Evolutionary conservation across 1,140 invertebrate genomes (phyloP), one percentile per base, ranked within the genome.

Genomic region (Drosophila kikkawai): DNA sequence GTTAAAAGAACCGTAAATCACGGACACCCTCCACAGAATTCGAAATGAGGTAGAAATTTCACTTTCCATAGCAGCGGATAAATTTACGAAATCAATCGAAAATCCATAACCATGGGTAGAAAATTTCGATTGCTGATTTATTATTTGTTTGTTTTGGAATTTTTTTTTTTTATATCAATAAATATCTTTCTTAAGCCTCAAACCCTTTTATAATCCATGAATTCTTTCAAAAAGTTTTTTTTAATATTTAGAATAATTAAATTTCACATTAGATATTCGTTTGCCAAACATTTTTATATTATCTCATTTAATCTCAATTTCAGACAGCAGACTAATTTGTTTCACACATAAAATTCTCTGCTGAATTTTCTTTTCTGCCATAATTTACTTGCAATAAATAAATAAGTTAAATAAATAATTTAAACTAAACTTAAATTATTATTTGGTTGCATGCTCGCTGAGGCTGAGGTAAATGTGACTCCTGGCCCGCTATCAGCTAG

Each of bases 361-460:
- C 67, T 68, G 22, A 29, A n/a, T 45, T 13, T 15, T 8, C 36
- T n/a, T 57, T 68, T 9, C 12, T 37, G 56, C 19, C 61, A 77
- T 77, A n/a, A 26, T 70, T 57, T 41, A 57, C 57, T 70, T 79
- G 50, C 42, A 47, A 59, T 79, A 79, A 73, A 79, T 79, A 79
- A 79, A 79, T 78, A 73, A 73, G 32, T 78, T 80, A 87, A 87
- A 88, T 90, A 90, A 85, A 85, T 90, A 90, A 90, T 85, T 84
- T 90, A 91, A 90, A 79, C 85, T 90, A 90, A 32, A 68, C 85
- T 90, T 90, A 90, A 90, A 90, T 91, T 90, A 90, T 90, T 90
- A 91, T 88, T 90, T 90, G 85, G 85, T 90, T 91, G 85, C 85
- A 70, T 59, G 85, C 84, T 88, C 85, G 84, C 84, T 87, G 84